A percentile compares a stretch with the other conserved stretches of the same genome.
These are phyloP conservation scores for Phymatocera aterrima DNA, from an alignment of 2,888 invertebrate genomes.

Conservation along the genomic window DNA sequence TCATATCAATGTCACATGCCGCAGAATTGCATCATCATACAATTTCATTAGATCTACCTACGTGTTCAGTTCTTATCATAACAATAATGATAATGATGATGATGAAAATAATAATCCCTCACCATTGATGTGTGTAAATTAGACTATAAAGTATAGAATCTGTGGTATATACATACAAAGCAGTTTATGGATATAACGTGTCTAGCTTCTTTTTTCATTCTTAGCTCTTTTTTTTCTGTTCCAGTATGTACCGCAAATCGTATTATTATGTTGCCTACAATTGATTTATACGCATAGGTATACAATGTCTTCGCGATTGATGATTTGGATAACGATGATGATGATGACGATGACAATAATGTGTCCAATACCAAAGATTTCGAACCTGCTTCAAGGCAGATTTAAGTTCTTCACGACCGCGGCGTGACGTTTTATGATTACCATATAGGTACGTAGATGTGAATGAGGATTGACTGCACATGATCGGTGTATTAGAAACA, in stretches of 20 bases:
- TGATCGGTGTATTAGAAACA: neutral
- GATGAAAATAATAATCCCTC: neutral
- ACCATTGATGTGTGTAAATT: too few species aligned
- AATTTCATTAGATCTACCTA: neutral
- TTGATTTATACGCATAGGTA: neutral
- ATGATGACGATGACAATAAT: neutral
- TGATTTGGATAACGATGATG: neutral
- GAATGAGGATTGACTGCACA: neutral
- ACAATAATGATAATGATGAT: neutral
- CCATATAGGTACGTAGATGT: too few species aligned
- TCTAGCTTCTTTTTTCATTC: neutral
- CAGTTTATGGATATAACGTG: neutral
- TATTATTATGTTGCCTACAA: neutral
- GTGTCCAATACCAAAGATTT: neutral
- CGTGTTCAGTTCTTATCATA: neutral
- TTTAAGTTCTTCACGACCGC: too few species aligned
- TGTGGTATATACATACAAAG: too few species aligned
- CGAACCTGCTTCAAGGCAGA: neutral
- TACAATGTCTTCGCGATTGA: neutral
- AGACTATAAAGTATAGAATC: too few species aligned
- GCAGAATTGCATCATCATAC: conserved; percentile 2
- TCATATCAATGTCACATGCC: conserved; percentile 24
- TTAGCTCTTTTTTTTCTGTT: neutral
- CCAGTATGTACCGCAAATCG: neutral
- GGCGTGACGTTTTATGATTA: too few species aligned